Evolutionary conservation across 2,113 vertebrate species (phyloP), one percentile per base, ranked within the genome.

Genomic region (Rhinopithecus roxellana): DNA sequence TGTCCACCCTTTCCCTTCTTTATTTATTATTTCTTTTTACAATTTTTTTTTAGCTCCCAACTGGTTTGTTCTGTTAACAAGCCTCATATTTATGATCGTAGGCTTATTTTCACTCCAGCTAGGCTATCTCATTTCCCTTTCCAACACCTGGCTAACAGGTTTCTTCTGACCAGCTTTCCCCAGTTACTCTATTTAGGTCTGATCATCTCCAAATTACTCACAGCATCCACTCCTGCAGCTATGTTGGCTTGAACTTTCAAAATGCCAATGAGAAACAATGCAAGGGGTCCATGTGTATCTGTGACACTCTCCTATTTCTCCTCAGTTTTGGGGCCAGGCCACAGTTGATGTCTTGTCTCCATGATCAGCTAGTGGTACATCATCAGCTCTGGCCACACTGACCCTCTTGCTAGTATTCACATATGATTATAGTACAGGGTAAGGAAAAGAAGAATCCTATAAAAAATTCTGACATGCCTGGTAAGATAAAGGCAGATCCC

Each of bases 171-270:
- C 94, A 52, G 84, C 23, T 81, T 75, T 92, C 8, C 11, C 16
- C 64, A 85, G 18, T 85, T 97, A 88, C 81, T 88, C 70, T 94
- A 79, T n/a, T 77, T 48, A 95, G 43, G 50, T 97, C 89, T 77
- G 69, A 81, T 50, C 38, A 86, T 83, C 80, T 92, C 61, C 86
- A 82, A 85, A 91, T 86, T 88, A 94, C 23, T 82, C 69, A 95
- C 45, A 82, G 90, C 81, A 92, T 78, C 85, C 27, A 27, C 18
- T 97, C 91, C 89, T 91, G 57, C 57, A 72, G 67, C 27, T 95
- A 22, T 55, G 23, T 32, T 95, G 82, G 78, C 74, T 74, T 86
- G 85, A 78, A 89, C 61, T 74, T 88, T 74, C 27, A 77, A 94
- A 91, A 87, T 5, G 30, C 48, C 88, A 97, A 55, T 3, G 20